Conservation (phyloP, 2,113 vertebrate genomes). For the Uropsilus gracilis region DNA sequence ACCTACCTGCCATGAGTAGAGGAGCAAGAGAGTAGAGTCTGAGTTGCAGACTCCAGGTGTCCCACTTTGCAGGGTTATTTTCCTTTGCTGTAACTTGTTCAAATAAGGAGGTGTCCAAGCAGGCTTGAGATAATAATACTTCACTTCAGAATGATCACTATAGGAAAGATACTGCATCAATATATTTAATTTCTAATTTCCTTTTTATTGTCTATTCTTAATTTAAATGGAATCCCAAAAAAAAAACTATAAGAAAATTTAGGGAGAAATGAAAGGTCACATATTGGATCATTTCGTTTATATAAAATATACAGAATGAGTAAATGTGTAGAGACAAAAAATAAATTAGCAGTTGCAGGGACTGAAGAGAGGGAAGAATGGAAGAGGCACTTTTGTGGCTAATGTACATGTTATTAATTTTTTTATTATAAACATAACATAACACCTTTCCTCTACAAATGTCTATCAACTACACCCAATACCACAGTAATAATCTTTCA, state of each 20-base stretch:
- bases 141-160: not conserved
- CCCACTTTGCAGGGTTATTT: not conserved
- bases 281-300: not conserved
- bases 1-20: not conserved
- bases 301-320: not conserved
- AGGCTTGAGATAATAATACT: not conserved
- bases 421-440: no score
- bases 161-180: not conserved
- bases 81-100: not conserved
- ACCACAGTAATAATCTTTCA: no score
- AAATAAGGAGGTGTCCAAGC: not conserved
- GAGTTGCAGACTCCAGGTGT: not conserved
- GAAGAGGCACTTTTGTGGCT: not conserved
- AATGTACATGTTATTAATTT: not conserved
- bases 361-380: not conserved
- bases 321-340: not conserved
- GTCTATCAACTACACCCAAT: no score
- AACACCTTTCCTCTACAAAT: no score
- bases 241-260: not conserved
- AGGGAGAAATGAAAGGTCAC: not conserved
- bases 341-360: not conserved
- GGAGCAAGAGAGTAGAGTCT: not conserved
- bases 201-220: not conserved
- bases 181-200: not conserved
- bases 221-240: conserved; percentile 13